Evolutionary conservation across 2,888 invertebrate genomes (phyloP).

Genomic region (Archaeoteleia sp.): DNA sequence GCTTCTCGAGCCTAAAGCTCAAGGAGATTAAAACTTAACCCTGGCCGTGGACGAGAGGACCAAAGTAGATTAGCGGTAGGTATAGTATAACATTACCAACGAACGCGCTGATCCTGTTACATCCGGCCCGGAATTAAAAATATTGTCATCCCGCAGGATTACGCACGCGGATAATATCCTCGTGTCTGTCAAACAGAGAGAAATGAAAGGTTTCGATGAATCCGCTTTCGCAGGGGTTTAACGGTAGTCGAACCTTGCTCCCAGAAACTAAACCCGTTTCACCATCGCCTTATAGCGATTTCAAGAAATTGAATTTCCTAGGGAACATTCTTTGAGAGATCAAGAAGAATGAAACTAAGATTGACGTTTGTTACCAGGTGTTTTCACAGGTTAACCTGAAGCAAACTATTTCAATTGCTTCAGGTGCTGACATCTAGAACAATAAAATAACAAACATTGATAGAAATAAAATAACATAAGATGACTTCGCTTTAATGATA

Average conservation of each 20-base stretch:
- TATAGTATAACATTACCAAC: constrained; percentile 69
- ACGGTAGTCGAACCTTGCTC: constrained; percentile 40
- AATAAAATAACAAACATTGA: too few species aligned
- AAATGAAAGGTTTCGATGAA: constrained; percentile 62
- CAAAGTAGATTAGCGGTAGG: constrained; percentile 69
- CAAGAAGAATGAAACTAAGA: too few species aligned
- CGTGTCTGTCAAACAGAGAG: constrained; percentile 65
- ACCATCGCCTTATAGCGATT: background rate
- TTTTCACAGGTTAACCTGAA: too few species aligned
- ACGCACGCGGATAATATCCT: constrained; percentile 67
- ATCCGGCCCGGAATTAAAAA: constrained; percentile 71
- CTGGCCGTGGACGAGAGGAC: constrained; percentile 53
- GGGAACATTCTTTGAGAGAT: background rate
- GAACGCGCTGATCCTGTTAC: constrained; percentile 70
- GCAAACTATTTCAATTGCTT: too few species aligned
- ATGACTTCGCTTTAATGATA: constrained; percentile 10
- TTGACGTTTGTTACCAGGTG: too few species aligned
- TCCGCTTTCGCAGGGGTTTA: constrained; percentile 36
- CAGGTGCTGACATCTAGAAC: too few species aligned
- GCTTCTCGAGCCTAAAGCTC: constrained; percentile 63
- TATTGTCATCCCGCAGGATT: constrained; percentile 71
- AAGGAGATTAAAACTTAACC: constrained; percentile 71
- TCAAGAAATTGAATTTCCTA: background rate
- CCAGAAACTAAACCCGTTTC: constrained; percentile 25
- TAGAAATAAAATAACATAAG: too few species aligned